phyloP scores from a whole-genome alignment of 2,888 invertebrate species.

The Drosophila rellima region DNA sequence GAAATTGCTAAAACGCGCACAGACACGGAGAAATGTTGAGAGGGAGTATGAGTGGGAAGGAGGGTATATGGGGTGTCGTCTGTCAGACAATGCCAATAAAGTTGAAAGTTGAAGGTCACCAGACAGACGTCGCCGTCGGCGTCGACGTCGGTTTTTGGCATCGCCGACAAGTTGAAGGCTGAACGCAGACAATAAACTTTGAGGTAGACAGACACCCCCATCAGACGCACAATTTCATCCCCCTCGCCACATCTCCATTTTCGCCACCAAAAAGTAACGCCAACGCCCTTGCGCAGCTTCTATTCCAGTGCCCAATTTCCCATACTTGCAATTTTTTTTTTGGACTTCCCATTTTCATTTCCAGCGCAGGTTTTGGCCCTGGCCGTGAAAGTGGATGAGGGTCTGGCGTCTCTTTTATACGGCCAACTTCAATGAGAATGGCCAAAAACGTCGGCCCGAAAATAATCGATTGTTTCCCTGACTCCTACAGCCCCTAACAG shows the following conservation, averaged over 20 bases:
- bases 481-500: neutral
- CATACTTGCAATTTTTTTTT: slow-evolving; percentile 10
- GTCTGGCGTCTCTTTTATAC: slow-evolving; percentile 27
- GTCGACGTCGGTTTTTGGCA: slow-evolving; percentile 66
- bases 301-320: slow-evolving; percentile 23
- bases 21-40: slow-evolving; percentile 42
- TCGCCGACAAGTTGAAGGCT: slow-evolving; percentile 54
- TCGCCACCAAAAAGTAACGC: neutral
- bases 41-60: neutral
- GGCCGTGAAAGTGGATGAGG: slow-evolving; percentile 36
- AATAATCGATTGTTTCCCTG: slow-evolving; percentile 66
- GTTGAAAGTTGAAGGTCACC: slow-evolving; percentile 84
- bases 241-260: neutral
- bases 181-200: slow-evolving; percentile 57
- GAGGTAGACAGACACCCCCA: slow-evolving; percentile 48
- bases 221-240: slow-evolving; percentile 29
- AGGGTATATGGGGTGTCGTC: slow-evolving; percentile 28
- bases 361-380: slow-evolving; percentile 24
- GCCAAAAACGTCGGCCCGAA: slow-evolving; percentile 52
- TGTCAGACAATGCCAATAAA: slow-evolving; percentile 77
- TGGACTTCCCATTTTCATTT: slow-evolving; percentile 23
- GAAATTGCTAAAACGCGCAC: slow-evolving; percentile 74
- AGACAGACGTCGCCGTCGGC: slow-evolving; percentile 61
- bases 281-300: slow-evolving; percentile 59
- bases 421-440: slow-evolving; percentile 51